A percentile compares a stretch with the other conserved stretches of the same genome.
Evolutionary conservation across 2,797 vertebrate genomes (phyloP).

Genomic region (Spondyliosoma cantharus): DNA sequence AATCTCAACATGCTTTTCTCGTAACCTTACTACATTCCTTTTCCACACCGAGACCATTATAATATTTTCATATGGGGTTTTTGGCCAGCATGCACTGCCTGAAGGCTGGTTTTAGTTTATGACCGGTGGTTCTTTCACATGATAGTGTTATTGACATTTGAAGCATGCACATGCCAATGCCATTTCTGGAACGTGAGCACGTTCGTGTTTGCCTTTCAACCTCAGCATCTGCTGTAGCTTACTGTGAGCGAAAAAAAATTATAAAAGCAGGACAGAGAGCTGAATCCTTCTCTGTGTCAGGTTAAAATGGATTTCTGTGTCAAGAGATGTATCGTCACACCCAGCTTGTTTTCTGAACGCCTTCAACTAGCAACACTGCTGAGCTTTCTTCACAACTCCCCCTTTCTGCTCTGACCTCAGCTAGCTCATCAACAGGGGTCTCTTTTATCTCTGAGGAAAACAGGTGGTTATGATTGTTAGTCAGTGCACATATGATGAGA

Average conservation of each 20-base stretch:
- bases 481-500: slow-evolving; percentile 55
- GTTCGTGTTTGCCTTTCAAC: slow-evolving; percentile 68
- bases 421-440: slow-evolving; percentile 62
- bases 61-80: slow-evolving; percentile 46
- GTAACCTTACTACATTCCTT: slow-evolving; percentile 5
- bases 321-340: slow-evolving; percentile 52
- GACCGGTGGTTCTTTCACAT: slow-evolving; percentile 69
- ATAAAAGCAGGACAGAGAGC: slow-evolving; percentile 43
- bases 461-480: slow-evolving; percentile 82
- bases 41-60: slow-evolving; percentile 37
- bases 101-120: slow-evolving; percentile 68
- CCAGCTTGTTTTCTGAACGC: slow-evolving; percentile 55
- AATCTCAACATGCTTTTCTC: not conserved
- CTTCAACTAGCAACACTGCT: slow-evolving; percentile 44
- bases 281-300: slow-evolving; percentile 52
- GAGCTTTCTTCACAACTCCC: slow-evolving; percentile 56
- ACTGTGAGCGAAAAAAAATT: slow-evolving; percentile 28
- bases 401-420: slow-evolving; percentile 51
- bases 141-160: slow-evolving; percentile 79
- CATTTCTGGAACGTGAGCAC: slow-evolving; percentile 72
- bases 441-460: slow-evolving; percentile 76
- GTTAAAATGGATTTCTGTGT: slow-evolving; percentile 60
- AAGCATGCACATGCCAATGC: slow-evolving; percentile 69
- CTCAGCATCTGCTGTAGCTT: slow-evolving; percentile 64
- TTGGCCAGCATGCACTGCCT: slow-evolving; percentile 41